Percentiles rank a stretch among this genome's conserved stretches.
Evolutionary conservation across 2,888 invertebrate species (phyloP).

Genomic region (Listrodromus nycthemerus): DNA sequence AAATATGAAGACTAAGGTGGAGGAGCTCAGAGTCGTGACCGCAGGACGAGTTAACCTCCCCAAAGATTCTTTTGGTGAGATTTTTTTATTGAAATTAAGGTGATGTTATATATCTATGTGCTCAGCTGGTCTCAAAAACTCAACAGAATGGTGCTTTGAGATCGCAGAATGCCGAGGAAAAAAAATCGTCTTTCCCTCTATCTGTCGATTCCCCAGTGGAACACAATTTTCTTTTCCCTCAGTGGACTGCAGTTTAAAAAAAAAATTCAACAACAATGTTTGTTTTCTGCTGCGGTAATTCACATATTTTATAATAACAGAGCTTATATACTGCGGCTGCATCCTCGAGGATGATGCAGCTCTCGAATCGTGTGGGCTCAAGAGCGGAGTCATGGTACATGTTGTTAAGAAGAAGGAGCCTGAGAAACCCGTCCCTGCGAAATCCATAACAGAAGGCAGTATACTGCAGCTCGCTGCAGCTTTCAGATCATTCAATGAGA

Average conservation of each 20-base stretch:
- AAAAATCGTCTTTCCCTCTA: too few relatives aligned
- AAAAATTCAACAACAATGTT: too few relatives aligned
- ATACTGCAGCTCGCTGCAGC: constrained; percentile 88
- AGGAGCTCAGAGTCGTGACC: constrained; percentile 86
- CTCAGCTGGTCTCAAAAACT: too few relatives aligned
- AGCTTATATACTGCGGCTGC: constrained; percentile 90
- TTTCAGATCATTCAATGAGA: constrained; percentile 87
- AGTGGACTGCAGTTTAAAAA: too few relatives aligned
- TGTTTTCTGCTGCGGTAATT: too few relatives aligned
- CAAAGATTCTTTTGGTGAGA: constrained; percentile 86
- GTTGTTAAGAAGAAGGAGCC: constrained; percentile 84
- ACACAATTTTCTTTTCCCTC: too few relatives aligned
- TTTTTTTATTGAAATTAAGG: neutral
- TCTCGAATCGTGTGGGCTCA: constrained; percentile 88
- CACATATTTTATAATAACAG: constrained; percentile 81
- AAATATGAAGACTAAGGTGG: constrained; percentile 87
- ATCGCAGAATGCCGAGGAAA: too few relatives aligned
- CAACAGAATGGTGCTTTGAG: too few relatives aligned
- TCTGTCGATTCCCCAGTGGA: too few relatives aligned
- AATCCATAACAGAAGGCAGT: constrained; percentile 86
- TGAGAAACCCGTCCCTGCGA: constrained; percentile 83
- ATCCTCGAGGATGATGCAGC: constrained; percentile 88
- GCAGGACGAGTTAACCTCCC: constrained; percentile 86
- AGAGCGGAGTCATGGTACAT: constrained; percentile 86
- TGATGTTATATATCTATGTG: too few relatives aligned